Evolutionary conservation across 2,888 invertebrate species (phyloP).

Genomic region (Megamerina dolium): DNA sequence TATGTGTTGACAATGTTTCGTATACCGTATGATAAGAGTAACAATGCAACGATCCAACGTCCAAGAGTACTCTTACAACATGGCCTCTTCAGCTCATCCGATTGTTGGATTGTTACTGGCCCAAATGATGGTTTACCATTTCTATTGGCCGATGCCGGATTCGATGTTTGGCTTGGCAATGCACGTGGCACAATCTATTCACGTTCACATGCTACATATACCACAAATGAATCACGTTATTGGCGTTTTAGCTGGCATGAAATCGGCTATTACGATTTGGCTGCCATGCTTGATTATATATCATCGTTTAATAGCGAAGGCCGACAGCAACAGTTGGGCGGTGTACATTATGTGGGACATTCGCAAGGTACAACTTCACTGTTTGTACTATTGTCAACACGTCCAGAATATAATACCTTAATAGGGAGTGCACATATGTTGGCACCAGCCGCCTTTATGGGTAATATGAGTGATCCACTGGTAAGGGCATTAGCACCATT

Average conservation of each 20-base stretch:
- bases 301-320: conserved; percentile 27
- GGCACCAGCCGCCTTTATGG: conserved; percentile 49
- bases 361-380: conserved; percentile 40
- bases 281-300: conserved; percentile 34
- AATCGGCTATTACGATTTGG: conserved; percentile 57
- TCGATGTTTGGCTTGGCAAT: conserved; percentile 44
- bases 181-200: conserved; percentile 34
- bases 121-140: conserved; percentile 32
- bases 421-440: conserved; percentile 39
- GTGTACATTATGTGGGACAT: conserved; percentile 40
- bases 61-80: conserved; percentile 53
- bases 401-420: conserved; percentile 36
- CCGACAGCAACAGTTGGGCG: conserved; percentile 18
- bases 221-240: conserved; percentile 21
- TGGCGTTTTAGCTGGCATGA: conserved; percentile 59
- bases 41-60: conserved; percentile 34
- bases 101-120: conserved; percentile 35
- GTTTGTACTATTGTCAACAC: conserved; percentile 31
- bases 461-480: conserved; percentile 49
- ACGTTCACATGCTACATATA: conserved; percentile 29
- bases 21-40: conserved; percentile 26
- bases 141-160: conserved; percentile 39
- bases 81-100: conserved; percentile 35
- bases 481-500: conserved; percentile 46
- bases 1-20: conserved; percentile 37